phyloP scores from a whole-genome alignment of 2,113 vertebrate species.

The Scopus umbretta region DNA sequence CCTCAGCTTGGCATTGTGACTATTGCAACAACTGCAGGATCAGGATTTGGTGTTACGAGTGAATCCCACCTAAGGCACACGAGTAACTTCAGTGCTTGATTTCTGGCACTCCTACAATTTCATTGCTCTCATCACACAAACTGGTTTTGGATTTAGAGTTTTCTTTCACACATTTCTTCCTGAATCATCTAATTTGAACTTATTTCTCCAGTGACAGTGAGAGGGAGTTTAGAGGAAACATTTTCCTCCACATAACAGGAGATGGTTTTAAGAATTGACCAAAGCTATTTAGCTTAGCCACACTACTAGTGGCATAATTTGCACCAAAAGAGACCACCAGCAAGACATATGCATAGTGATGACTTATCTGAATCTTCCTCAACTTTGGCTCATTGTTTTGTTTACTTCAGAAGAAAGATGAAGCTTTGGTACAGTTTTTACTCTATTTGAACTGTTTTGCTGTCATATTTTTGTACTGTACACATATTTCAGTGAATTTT shows the following conservation, averaged over 20 bases:
- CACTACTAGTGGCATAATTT: background rate
- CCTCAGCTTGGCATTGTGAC: fast-evolving
- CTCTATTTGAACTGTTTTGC: background rate
- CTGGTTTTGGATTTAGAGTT: background rate
- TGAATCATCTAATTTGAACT: background rate
- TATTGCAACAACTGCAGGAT: background rate
- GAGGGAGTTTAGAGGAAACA: background rate
- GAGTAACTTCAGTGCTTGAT: fast-evolving
- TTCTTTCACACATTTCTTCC: background rate
- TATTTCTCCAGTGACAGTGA: background rate
- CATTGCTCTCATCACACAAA: background rate
- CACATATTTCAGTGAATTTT: background rate
- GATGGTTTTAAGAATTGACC: background rate
- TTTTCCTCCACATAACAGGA: background rate
- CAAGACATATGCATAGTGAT: background rate
- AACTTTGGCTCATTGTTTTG: background rate
- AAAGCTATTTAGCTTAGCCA: background rate
- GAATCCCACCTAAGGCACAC: background rate
- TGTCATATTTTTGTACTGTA: background rate
- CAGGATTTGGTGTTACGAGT: background rate
- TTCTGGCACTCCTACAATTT: background rate
- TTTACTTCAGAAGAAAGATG: background rate
- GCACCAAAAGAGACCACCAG: background rate
- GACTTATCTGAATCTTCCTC: background rate
- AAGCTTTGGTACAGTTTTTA: background rate